Evolutionary conservation across 2,113 vertebrate species (phyloP), one percentile per base, ranked within the genome.

Genomic region (Brienomyrus brachyistius): DNA sequence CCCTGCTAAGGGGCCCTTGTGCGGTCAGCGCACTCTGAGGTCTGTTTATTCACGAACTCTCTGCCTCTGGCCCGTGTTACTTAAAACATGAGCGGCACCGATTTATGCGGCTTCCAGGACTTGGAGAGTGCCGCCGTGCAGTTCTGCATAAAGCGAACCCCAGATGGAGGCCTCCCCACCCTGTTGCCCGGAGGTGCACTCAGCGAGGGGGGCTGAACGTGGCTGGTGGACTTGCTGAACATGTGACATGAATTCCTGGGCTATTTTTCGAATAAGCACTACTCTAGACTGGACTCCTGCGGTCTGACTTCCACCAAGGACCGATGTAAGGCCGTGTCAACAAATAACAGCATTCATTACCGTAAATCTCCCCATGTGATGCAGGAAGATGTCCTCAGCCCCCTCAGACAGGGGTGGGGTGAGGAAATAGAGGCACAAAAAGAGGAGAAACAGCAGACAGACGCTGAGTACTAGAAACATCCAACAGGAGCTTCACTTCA

Each of bases 11-110:
- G 15, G 48, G 1, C 48, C 48, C 48, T 4, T 4, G 6, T 62
- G 51, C 51, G 4, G 56, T 62, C 17, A n/a, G 56, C 21, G 17
- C 56, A n/a, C 56, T n/a, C 23, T 21, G 17, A 21, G 56, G 56
- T 23, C 10, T 77, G 70, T 31, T 83, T 83, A 83, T 83, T 40
- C 31, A 1, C 13, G 1, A 56, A n/a, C 62, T 31, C 9, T 10
- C 23, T 11, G 62, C 0, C 54, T 59, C 21, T n/a, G 23, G n/a
- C n/a, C n/a, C n/a, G n/a, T 15, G 35, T 66, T 45, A 40, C 66
- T 89, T 89, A 62, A 89, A 89, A 51, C 50, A 47, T n/a, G 13
- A 85, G 13, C 19, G 17, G 40, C 83, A 89, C 77, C 45, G 27
- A 52, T 62, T 89, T 74, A 15, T 89, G 43, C 27, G 17, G 40